phyloP scores from a whole-genome alignment of 30 jellyfish, hydroid and myxozoan species.

The Hydra vulgaris region DNA sequence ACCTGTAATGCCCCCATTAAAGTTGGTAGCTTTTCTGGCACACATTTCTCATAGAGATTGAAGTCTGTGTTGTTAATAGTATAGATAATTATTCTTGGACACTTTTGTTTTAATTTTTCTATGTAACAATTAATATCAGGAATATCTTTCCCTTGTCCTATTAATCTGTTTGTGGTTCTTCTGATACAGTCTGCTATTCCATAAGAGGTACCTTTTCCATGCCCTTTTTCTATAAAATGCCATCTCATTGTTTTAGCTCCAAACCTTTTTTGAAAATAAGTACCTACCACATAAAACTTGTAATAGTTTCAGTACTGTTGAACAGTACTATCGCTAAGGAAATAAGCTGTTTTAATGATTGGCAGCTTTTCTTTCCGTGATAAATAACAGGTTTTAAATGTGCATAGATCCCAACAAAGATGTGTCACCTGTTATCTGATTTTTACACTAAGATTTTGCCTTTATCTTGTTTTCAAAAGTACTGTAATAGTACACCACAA shows the following conservation, averaged over 20 bases:
- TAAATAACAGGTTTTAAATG: neutral
- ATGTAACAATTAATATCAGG: neutral
- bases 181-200: neutral
- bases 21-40: neutral
- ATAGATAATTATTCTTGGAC: neutral
- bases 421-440: neutral
- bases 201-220: neutral
- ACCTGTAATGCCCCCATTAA: neutral
- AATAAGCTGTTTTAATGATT: neutral
- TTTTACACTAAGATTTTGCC: neutral
- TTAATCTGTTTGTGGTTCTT: neutral
- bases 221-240: neutral
- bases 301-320: neutral
- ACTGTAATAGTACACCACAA: neutral
- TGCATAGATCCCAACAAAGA: neutral
- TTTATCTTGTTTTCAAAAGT: neutral
- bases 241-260: neutral
- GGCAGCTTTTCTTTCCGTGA: neutral
- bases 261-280: neutral
- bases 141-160: neutral
- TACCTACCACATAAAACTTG: neutral
- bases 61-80: neutral
- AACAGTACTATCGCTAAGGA: neutral
- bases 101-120: neutral
- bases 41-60: neutral